Evolutionary conservation across 2,113 vertebrate species (phyloP), one percentile per base, ranked within the genome.

Genomic region (Nothoprocta perdicaria): DNA sequence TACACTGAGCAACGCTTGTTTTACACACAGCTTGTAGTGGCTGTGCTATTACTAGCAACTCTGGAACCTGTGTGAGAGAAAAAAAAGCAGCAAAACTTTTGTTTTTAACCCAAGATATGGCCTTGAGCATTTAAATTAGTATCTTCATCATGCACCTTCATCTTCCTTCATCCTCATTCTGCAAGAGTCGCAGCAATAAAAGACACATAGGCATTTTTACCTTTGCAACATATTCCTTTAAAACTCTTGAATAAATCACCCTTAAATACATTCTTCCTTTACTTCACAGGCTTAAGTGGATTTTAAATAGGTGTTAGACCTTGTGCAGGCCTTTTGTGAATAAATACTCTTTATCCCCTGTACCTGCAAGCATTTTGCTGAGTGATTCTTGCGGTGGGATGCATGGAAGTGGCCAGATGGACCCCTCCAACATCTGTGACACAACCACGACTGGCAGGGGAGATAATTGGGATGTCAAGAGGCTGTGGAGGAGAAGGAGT

Each of bases 291-390:
- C 80, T 93, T 96, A 96, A 86, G 75, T 93, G 89, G 82, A 91
- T 94, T 95, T 95, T 68, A 80, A 80, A 48, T 95, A 85, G 91
- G 89, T 87, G 68, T 68, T 80, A 89, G 89, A 92, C 57, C 82
- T 85, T 43, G 72, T n/a, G 41, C 75, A 50, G 60, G 19, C 52
- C 68, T 43, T 77, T 48, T 57, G 46, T 27, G 68, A n/a, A 89
- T 83, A 93, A 95, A 83, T 94, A 77, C 61, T 61, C 91, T 92
- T 92, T 91, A 78, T 87, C 68, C 68, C 92, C 65, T 65, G 33
- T 82, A 83, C 69, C 92, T 94, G 66, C 5, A 12, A 26, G 33
- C 23, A 61, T 84, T 96, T 89, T 78, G 27, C 68, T 78, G 68
- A 78, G 84, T 46, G 83, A 91, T 43, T 41, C 53, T 83, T 61